Percentiles rank a stretch among this genome's conserved stretches.
Conservation (phyloP, 2,888 invertebrate genomes). For the Hirtodrosophila cameraria region DNA sequence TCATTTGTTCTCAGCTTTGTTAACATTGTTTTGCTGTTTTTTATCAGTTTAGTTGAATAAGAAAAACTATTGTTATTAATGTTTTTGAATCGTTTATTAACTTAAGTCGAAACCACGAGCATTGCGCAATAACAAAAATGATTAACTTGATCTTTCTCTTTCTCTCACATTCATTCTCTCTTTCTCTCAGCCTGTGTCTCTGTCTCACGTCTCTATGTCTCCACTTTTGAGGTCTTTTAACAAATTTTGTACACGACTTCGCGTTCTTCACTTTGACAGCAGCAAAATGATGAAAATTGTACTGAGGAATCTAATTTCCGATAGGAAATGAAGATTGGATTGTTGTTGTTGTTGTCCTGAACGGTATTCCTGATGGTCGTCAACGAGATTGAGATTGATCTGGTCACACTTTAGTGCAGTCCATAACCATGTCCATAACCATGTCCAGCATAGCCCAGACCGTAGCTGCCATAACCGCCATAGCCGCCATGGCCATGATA, state of each 20-base stretch:
- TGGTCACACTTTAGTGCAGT: constrained; percentile 66
- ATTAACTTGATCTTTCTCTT: constrained; percentile 48
- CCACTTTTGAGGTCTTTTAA: constrained; percentile 21
- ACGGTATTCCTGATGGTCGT: constrained; percentile 43
- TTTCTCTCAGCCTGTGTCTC: constrained; percentile 14
- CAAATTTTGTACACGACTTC: constrained; percentile 58
- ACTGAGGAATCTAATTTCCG: constrained; percentile 34
- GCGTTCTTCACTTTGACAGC: constrained; percentile 62
- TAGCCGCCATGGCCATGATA: constrained; percentile 72
- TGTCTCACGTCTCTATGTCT: constrained; percentile 37
- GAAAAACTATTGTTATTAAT: constrained; percentile 25
- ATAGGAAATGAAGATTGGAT: constrained; percentile 15
- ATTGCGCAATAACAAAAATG: constrained; percentile 53
- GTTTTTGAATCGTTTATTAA: constrained; percentile 64
- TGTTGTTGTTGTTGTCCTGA: constrained; percentile 17
- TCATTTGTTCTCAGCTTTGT: too few species aligned
- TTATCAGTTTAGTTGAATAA: not conserved
- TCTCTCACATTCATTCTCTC: constrained; percentile 6
- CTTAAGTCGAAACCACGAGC: constrained; percentile 68
- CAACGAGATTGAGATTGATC: constrained; percentile 17
- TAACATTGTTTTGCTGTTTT: too few species aligned
- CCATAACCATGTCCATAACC: constrained; percentile 58
- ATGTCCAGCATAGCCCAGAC: constrained; percentile 69
- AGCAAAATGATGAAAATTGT: constrained; percentile 55
- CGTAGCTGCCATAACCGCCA: constrained; percentile 67